Evolutionary conservation across 2,888 invertebrate species (phyloP).

Genomic region (Himalopsyche japonica): DNA sequence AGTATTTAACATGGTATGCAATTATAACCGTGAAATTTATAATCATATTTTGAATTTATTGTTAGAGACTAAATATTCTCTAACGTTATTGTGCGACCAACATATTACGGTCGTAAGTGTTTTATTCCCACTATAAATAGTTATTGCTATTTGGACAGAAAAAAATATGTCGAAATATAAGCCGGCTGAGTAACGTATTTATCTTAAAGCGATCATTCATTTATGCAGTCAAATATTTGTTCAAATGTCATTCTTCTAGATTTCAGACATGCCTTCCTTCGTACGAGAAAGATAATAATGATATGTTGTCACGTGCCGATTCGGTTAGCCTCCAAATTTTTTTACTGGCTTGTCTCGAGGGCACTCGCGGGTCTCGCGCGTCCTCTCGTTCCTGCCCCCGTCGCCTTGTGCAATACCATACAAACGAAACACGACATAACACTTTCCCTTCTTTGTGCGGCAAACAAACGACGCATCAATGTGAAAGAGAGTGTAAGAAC

Average conservation of each 20-base stretch:
- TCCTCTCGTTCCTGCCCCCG: conserved; percentile 7
- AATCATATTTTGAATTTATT: too few relatives aligned
- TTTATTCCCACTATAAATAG: too few relatives aligned
- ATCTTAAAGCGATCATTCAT: background rate
- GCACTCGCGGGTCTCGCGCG: conserved; percentile 51
- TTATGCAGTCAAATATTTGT: background rate
- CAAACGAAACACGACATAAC: conserved; percentile 5
- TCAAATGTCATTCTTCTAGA: background rate
- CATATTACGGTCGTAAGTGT: too few relatives aligned
- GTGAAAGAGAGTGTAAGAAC: background rate
- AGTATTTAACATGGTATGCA: too few relatives aligned
- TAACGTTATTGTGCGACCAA: too few relatives aligned
- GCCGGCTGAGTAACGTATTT: too few relatives aligned
- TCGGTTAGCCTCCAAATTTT: background rate
- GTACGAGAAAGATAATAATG: background rate
- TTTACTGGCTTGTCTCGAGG: background rate
- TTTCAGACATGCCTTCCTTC: background rate
- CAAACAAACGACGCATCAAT: background rate
- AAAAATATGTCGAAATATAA: too few relatives aligned
- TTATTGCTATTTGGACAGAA: too few relatives aligned
- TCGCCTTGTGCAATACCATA: background rate
- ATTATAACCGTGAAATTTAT: too few relatives aligned
- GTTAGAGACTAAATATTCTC: too few relatives aligned
- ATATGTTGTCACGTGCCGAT: background rate
- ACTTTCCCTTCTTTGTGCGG: conserved; percentile 29